A percentile compares a stretch with the other conserved stretches of the same genome.
Conservation (phyloP, 2,797 vertebrate genomes). For the Chelidonichthys spinosus region DNA sequence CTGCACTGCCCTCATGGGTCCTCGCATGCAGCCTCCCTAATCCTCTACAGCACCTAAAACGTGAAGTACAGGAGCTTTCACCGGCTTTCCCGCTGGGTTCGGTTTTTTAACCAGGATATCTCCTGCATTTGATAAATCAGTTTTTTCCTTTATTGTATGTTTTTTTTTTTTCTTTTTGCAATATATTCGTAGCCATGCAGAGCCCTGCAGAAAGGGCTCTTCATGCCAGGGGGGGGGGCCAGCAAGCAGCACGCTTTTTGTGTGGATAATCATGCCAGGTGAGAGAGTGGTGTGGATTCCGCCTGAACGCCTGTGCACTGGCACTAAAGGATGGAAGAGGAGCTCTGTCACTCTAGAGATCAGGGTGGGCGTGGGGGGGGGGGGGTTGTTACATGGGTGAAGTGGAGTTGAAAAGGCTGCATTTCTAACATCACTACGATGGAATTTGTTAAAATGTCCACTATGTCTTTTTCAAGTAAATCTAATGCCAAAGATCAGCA, state of each 20-base stretch:
- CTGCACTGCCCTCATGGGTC: slow-evolving; percentile 63
- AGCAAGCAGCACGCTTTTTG: slow-evolving; percentile 80
- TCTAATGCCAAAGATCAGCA: slow-evolving; percentile 85
- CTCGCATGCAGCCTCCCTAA: slow-evolving; percentile 70
- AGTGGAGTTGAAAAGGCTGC: slow-evolving; percentile 78
- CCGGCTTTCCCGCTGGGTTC: slow-evolving; percentile 56
- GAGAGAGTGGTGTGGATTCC: slow-evolving; percentile 80
- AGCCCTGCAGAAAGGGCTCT: slow-evolving; percentile 88
- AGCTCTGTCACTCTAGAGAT: slow-evolving; percentile 79
- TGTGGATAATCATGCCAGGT: slow-evolving; percentile 90
- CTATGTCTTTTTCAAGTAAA: slow-evolving; percentile 86
- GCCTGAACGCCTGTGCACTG: slow-evolving; percentile 85
- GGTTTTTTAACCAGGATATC: slow-evolving; percentile 69
- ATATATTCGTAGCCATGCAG: slow-evolving; percentile 92
- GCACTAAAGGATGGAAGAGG: slow-evolving; percentile 89
- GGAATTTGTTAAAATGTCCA: slow-evolving; percentile 84
- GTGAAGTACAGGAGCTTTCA: slow-evolving; percentile 54
- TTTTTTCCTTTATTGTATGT: slow-evolving; percentile 18
- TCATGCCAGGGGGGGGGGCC: slow-evolving; percentile 89
- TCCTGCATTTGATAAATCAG: slow-evolving; percentile 50
- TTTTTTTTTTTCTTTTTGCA: slow-evolving; percentile 65
- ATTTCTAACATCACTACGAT: slow-evolving; percentile 83
- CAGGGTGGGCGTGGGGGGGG: slow-evolving; percentile 51
- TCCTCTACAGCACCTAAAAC: slow-evolving; percentile 59
- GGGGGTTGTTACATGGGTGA: slow-evolving; percentile 59